Evolutionary conservation across 2,888 invertebrate species (phyloP), one percentile per base, ranked within the genome.

Genomic region (Drosophila setosimentum): DNA sequence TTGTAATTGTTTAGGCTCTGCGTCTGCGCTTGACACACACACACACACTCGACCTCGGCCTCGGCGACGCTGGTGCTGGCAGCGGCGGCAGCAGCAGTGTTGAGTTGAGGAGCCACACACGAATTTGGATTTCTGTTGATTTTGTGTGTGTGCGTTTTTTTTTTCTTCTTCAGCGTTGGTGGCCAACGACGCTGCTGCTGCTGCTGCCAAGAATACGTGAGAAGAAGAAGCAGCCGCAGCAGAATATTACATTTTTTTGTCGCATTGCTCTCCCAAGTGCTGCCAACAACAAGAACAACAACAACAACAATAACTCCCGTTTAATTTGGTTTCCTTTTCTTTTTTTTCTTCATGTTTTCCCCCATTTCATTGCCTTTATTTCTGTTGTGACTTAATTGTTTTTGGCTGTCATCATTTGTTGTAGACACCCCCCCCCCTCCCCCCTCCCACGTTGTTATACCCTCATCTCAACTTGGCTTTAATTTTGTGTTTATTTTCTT

Each of bases 1-100:
- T 37, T 64, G 55, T 76, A 88, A 75, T 76, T 88, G 89, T 70
- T 83, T 87, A 85, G 89, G 87, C 79, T 76, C 75, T 81, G 89
- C 73, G 83, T 80, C 77, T 79, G 80, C 78, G 80, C 83, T 76
- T 85, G 72, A 69, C 64, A 59, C 49, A 69, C 58, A 68, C 33
- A 55, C 61, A 63, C 49, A 69, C 35, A 68, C 29, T 68, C 65
- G 75, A 82, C 82, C 80, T 78, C 80, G 74, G 79, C 79, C 78
- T 81, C 78, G 64, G 78, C 59, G 70, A 65, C 73, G 33, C n/a
- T 66, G 35, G 51, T 51, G 68, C 57, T 66, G 76, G 57, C 80
- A 76, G 58, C 65, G 65, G 60, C 76, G 4, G 24, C 21, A 2
- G 32, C 42, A n/a, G 48, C 27, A 18, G 29, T 18, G 82, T 57